Percentiles rank a stretch among this genome's conserved stretches.
Evolutionary conservation across 2,888 invertebrate species (phyloP).

Genomic region (Idaea dimidiata): DNA sequence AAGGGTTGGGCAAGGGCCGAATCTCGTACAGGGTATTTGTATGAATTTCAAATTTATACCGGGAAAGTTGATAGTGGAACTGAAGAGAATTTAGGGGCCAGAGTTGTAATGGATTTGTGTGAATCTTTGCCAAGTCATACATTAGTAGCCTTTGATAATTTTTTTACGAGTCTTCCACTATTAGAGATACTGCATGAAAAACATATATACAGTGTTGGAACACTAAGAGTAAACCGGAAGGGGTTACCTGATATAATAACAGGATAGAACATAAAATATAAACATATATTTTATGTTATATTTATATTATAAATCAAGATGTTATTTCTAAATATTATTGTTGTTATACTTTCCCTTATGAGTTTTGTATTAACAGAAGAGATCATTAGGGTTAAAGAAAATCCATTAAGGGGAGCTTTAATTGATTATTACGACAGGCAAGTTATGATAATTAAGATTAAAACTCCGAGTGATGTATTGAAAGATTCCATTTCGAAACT

Average conservation of each 20-base stretch:
- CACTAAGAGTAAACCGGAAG: conserved; percentile 11
- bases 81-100: conserved; percentile 22
- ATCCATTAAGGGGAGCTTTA: too few relatives aligned
- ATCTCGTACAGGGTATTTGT: conserved; percentile 20
- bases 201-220: conserved; percentile 8
- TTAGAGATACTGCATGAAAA: conserved; percentile 6
- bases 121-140: too few relatives aligned
- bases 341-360: too few relatives aligned
- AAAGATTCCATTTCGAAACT: too few relatives aligned
- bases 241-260: conserved; percentile 1
- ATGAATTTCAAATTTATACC: conserved; percentile 25
- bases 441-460: too few relatives aligned
- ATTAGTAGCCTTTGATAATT: conserved; percentile 10
- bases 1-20: conserved; percentile 21
- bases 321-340: too few relatives aligned
- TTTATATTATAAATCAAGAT: too few relatives aligned
- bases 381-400: too few relatives aligned
- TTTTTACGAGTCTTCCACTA: conserved; percentile 8
- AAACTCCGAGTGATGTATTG: too few relatives aligned
- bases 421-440: too few relatives aligned
- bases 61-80: conserved; percentile 18
- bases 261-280: conserved; percentile 5
- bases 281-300: too few relatives aligned
- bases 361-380: too few relatives aligned
- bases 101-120: conserved; percentile 25